Base-by-base conservation (phyloP, 2,113 vertebrate genomes). In the Silurus asotus region DNA sequence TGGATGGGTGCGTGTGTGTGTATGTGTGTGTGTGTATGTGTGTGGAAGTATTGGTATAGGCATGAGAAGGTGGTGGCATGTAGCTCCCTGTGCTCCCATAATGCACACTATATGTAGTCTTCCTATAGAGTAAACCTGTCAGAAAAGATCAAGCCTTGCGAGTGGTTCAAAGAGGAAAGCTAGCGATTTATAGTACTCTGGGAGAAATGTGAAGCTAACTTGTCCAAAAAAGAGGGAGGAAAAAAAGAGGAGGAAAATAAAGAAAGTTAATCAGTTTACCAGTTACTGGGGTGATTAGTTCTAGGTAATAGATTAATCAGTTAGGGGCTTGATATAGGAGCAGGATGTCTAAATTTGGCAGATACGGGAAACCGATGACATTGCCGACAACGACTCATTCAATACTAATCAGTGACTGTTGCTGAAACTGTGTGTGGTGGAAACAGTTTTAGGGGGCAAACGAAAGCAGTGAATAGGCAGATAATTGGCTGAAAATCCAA, bases 401-500 rank as follows among this genome's bases (percentile, higher is more conserved):
- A 82, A 9, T 59, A 28, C 69, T 72, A 56, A 69, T 20, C 28
- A 58, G 10, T 45, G 79, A 81, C 20, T 17, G 65, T 13, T 65
- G 23, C 62, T 53, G 17, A 65, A 67, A 10, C n/a, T 25, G 48
- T 79, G 28, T 67, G 23, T 17, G 53, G 45, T 82, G 45, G 25
- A 82, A 64, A 82, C 4, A 1, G 14, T 65, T 82, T 51, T 25
- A 65, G 14, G 59, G 37, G 45, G 19, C 59, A 72, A 48, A 70
- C 65, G 45, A 4, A 83, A 72, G 25, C 53, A 45, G 81, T 72
- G 53, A 51, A 84, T 84, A 64, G 45, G 48, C 59, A 78, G 59
- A 51, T 65, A 78, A 77, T 84, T 84, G 37, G 45, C 83, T 77
- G 49, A 64, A 65, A 75, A 65, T 65, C 49, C n/a, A 85, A 53